phyloP scores from a whole-genome alignment of 2,797 vertebrate species.

The Fringilla coelebs region DNA sequence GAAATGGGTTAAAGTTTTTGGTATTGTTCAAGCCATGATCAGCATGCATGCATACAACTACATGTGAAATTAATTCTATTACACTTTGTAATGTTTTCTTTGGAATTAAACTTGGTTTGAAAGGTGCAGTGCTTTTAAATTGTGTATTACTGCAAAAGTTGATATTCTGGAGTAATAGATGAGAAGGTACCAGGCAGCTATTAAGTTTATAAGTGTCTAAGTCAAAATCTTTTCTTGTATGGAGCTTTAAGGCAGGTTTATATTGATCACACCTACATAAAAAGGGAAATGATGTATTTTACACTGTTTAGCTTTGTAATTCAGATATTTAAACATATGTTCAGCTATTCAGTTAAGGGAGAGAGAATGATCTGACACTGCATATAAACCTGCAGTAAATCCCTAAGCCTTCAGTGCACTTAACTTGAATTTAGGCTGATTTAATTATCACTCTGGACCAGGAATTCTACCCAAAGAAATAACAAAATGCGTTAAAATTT shows the following conservation, averaged over 20 bases:
- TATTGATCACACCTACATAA: neutral
- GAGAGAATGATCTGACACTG: neutral
- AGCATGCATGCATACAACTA: neutral
- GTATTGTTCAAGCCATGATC: neutral
- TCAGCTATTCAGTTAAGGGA: neutral
- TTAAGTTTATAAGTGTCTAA: constrained; percentile 29
- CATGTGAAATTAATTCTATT: neutral
- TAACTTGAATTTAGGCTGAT: constrained; percentile 9
- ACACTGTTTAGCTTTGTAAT: constrained; percentile 1
- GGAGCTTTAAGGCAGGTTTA: neutral
- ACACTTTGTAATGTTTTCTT: neutral
- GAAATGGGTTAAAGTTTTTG: neutral
- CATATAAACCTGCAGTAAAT: neutral
- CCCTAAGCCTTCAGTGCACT: neutral
- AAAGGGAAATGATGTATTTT: neutral
- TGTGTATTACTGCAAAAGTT: neutral
- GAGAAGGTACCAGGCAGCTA: neutral
- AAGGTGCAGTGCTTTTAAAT: neutral
- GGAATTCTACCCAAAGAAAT: neutral
- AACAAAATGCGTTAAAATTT: neutral
- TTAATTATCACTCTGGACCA: neutral
- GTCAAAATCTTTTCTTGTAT: constrained; percentile 5
- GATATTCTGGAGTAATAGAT: neutral
- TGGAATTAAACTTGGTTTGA: neutral
- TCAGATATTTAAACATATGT: constrained; percentile 31